Conservation (phyloP, 2,113 vertebrate species). For the Morone chrysops region DNA sequence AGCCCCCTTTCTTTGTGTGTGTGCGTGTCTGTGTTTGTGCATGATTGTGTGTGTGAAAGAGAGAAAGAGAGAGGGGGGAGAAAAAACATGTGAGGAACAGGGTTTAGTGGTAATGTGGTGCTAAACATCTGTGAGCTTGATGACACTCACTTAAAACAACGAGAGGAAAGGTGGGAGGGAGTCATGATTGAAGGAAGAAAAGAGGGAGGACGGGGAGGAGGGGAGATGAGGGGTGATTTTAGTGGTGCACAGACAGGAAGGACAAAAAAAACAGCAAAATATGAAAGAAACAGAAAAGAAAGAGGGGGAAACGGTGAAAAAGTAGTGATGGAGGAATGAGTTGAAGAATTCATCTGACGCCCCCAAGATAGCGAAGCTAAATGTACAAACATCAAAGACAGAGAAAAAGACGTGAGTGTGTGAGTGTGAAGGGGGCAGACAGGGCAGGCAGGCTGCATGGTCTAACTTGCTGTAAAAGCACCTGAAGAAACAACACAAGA, state of each 20-base stretch:
- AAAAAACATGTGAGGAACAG: conserved; percentile 40
- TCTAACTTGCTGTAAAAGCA: conserved; percentile 79
- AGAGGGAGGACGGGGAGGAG: background rate
- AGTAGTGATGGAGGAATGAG: conserved; percentile 28
- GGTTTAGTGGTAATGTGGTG: conserved; percentile 66
- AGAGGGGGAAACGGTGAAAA: conserved; percentile 21
- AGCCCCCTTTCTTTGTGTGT: conserved; percentile 42
- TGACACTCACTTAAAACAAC: conserved; percentile 74
- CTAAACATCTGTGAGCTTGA: conserved; percentile 82
- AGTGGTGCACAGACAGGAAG: too few relatives aligned
- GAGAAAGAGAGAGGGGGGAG: background rate
- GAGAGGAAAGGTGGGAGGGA: conserved; percentile 32
- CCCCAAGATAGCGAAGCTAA: conserved; percentile 63
- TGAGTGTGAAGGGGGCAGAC: conserved; percentile 57
- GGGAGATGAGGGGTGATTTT: background rate
- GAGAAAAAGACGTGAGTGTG: conserved; percentile 3
- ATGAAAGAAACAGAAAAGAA: conserved; percentile 30
- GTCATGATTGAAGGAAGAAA: conserved; percentile 63
- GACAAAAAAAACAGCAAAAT: conserved; percentile 35
- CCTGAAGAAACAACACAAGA: conserved; percentile 83
- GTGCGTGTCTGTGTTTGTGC: conserved; percentile 31
- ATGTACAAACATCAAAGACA: conserved; percentile 75
- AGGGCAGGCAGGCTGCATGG: conserved; percentile 74
- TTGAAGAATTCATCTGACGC: conserved; percentile 41
- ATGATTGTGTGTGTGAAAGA: conserved; percentile 6